Percentiles rank a stretch among this genome's conserved stretches.
Evolutionary conservation across 2,797 vertebrate species (phyloP).

Genomic region (Rhinella marina): DNA sequence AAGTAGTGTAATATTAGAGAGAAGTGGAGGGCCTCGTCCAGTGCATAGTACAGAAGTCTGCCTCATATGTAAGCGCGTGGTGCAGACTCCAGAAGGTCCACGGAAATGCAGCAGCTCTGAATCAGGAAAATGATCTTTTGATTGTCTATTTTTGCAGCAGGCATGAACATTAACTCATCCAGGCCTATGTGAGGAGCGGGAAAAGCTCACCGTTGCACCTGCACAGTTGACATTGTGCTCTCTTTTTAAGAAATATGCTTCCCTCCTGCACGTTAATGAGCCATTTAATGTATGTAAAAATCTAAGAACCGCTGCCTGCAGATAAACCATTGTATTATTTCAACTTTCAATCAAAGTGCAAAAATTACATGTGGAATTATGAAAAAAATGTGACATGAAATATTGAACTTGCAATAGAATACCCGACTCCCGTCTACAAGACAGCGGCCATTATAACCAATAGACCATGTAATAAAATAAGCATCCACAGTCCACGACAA

Average conservation of each 20-base stretch:
- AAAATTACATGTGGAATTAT: slow-evolving; percentile 4
- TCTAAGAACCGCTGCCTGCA: background rate
- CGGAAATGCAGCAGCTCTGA: background rate
- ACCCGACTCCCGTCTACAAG: background rate
- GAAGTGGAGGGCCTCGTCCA: slow-evolving; percentile 13
- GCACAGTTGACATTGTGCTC: slow-evolving; percentile 38
- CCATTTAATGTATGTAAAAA: slow-evolving; percentile 23
- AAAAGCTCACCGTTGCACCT: background rate
- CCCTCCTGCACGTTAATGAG: slow-evolving; percentile 24
- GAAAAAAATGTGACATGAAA: background rate
- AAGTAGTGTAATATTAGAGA: background rate
- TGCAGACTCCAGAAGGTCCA: background rate
- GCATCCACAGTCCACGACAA: background rate
- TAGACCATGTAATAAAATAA: background rate
- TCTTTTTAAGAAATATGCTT: slow-evolving; percentile 7
- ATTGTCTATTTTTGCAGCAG: slow-evolving; percentile 10
- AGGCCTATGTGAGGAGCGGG: background rate
- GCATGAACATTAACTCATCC: slow-evolving; percentile 25
- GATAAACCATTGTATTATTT: slow-evolving; percentile 31
- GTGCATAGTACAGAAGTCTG: background rate
- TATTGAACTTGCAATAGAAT: slow-evolving; percentile 15
- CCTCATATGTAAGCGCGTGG: background rate
- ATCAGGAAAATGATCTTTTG: background rate
- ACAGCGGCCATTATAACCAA: background rate
- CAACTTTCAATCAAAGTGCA: background rate